Conservation (phyloP, 2,797 vertebrate species). For the Pseudopleuronectes americanus region DNA sequence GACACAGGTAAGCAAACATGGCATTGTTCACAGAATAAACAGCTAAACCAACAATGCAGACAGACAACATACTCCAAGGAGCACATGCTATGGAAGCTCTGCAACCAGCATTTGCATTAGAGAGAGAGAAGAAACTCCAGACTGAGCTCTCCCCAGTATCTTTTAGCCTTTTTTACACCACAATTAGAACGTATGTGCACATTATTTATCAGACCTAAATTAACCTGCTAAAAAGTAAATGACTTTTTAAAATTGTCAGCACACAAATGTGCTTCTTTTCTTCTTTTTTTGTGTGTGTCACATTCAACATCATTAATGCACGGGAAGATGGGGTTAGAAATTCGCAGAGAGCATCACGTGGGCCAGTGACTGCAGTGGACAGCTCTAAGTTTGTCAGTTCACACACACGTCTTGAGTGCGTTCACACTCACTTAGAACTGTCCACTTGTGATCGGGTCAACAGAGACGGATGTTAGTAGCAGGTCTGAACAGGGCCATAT, state of each 20-base stretch:
- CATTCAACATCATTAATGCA: no score
- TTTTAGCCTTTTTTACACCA: neutral
- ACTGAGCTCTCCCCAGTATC: neutral
- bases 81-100: conserved; percentile 6
- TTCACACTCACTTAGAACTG: neutral
- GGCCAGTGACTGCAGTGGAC: no score
- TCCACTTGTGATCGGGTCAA: neutral
- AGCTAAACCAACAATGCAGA: conserved; percentile 40
- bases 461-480: neutral
- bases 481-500: neutral
- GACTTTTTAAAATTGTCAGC: neutral
- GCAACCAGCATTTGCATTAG: conserved; percentile 7
- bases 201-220: neutral
- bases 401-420: no score
- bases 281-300: no score
- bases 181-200: neutral
- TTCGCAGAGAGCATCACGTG: no score
- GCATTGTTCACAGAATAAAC: conserved; percentile 51
- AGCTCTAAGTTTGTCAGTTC: no score
- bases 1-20: conserved; percentile 55
- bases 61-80: conserved; percentile 27
- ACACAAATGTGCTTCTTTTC: no score
- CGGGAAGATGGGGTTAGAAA: no score
- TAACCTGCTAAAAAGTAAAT: neutral
- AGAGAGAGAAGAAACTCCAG: conserved; percentile 11